Evolutionary conservation across 2,113 vertebrate genomes (phyloP).

Genomic region (Myotis davidii): DNA sequence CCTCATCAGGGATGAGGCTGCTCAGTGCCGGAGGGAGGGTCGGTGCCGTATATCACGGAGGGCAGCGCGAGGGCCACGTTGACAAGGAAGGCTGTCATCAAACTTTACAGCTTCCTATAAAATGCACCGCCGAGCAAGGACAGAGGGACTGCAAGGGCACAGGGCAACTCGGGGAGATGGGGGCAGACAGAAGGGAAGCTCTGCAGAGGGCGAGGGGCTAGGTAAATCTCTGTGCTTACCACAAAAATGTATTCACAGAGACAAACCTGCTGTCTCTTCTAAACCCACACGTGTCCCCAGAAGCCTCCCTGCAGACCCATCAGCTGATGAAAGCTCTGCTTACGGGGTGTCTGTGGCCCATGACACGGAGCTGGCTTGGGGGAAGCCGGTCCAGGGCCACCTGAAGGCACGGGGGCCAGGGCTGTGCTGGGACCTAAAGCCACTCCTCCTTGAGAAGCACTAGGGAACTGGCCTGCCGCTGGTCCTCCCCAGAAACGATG

Average conservation of each 20-base stretch:
- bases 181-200: not conserved
- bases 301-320: not conserved
- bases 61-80: not conserved
- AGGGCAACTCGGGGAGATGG: not conserved
- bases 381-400: too few relatives aligned
- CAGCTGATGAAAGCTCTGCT: accelerated
- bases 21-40: constrained; percentile 15
- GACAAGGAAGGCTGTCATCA: constrained; percentile 52
- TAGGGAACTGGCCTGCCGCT: accelerated
- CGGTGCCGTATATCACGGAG: not conserved
- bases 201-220: accelerated
- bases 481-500: accelerated
- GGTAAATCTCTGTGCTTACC: not conserved
- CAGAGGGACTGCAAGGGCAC: not conserved
- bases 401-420: too few relatives aligned
- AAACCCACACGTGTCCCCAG: not conserved
- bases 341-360: accelerated
- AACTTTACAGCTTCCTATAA: constrained; percentile 76
- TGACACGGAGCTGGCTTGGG: not conserved
- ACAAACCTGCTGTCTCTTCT: not conserved
- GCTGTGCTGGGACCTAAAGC: too few relatives aligned
- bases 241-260: not conserved
- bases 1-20: constrained; percentile 33
- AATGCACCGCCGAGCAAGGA: constrained; percentile 50
- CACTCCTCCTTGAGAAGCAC: not conserved